phyloP scores from a whole-genome alignment of 2,888 invertebrate genomes.

The Scaptomyza polygonia region DNA sequence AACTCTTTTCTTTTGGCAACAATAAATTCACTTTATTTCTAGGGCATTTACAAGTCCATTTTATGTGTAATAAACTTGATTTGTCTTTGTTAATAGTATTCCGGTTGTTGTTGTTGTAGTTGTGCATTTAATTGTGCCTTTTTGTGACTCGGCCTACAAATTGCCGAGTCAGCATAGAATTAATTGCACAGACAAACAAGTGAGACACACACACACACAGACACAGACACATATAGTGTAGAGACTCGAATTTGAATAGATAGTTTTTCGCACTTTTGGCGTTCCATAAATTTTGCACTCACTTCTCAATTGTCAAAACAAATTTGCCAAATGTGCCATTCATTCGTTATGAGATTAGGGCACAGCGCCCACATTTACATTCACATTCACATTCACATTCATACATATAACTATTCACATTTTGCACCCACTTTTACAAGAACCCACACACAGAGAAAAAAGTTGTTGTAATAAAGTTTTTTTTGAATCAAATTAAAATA shows the following conservation, averaged over 20 bases:
- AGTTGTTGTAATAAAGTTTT: neutral
- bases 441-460: slow-evolving; percentile 4
- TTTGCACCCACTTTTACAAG: slow-evolving; percentile 9
- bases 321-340: slow-evolving; percentile 78
- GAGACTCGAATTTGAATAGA: slow-evolving; percentile 45
- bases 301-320: slow-evolving; percentile 77
- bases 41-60: slow-evolving; percentile 12
- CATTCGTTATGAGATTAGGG: slow-evolving; percentile 81
- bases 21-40: neutral
- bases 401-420: neutral
- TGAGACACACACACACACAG: slow-evolving; percentile 2
- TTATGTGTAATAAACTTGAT: neutral
- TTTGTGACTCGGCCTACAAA: slow-evolving; percentile 59
- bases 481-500: too few species aligned
- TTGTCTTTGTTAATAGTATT: slow-evolving; percentile 33
- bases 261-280: slow-evolving; percentile 63
- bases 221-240: neutral
- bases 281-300: slow-evolving; percentile 68
- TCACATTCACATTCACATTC: slow-evolving; percentile 6
- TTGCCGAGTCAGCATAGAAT: slow-evolving; percentile 72
- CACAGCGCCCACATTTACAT: slow-evolving; percentile 16
- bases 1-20: too few species aligned
- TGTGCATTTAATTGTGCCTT: slow-evolving; percentile 62
- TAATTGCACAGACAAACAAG: slow-evolving; percentile 67
- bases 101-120: slow-evolving; percentile 40